A percentile compares a stretch with the other conserved stretches of the same genome.
These are phyloP conservation scores for Melanotaenia pygmaea DNA, from an alignment of 2,797 vertebrate genomes.

Conservation along the genomic window DNA sequence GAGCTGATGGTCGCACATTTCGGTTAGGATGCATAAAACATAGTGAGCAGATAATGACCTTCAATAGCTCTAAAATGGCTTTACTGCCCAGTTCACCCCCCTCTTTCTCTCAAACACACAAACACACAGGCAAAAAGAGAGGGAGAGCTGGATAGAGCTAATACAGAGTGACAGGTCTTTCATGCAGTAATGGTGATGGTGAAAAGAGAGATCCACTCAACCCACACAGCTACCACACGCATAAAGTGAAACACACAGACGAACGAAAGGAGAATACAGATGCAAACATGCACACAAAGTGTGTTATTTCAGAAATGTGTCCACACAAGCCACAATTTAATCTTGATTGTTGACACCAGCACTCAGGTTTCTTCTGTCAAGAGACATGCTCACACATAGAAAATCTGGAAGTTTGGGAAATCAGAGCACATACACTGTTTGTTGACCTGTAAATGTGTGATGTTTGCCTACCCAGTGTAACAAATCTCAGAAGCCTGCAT, in stretches of 20 bases:
- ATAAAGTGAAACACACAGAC: conserved; percentile 17
- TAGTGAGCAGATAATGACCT: conserved; percentile 77
- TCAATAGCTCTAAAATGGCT: conserved; percentile 78
- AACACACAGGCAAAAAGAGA: conserved; percentile 35
- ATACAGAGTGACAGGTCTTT: conserved; percentile 85
- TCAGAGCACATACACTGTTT: conserved; percentile 40
- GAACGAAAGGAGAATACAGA: conserved; percentile 20
- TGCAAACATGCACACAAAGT: conserved; percentile 9
- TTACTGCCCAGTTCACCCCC: conserved; percentile 61
- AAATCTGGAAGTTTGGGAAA: conserved; percentile 12
- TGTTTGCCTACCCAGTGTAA: conserved; percentile 46
- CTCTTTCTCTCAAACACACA: conserved; percentile 28
- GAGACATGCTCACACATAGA: conserved; percentile 13
- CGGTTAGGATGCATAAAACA: conserved; percentile 57
- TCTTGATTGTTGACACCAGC: conserved; percentile 58
- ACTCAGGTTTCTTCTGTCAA: conserved; percentile 48
- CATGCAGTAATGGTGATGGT: conserved; percentile 86
- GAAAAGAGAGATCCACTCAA: conserved; percentile 84
- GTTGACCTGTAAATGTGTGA: conserved; percentile 61
- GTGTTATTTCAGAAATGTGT: conserved; percentile 43
- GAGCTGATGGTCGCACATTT: conserved; percentile 35
- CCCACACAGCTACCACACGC: conserved; percentile 52
- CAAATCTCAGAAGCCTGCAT: conserved; percentile 6
- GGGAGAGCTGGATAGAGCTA: conserved; percentile 75
- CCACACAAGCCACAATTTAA: conserved; percentile 41